These are phyloP conservation scores for Rachycentron canadum DNA, from an alignment of 2,797 vertebrate species.

Conservation along the genomic window DNA sequence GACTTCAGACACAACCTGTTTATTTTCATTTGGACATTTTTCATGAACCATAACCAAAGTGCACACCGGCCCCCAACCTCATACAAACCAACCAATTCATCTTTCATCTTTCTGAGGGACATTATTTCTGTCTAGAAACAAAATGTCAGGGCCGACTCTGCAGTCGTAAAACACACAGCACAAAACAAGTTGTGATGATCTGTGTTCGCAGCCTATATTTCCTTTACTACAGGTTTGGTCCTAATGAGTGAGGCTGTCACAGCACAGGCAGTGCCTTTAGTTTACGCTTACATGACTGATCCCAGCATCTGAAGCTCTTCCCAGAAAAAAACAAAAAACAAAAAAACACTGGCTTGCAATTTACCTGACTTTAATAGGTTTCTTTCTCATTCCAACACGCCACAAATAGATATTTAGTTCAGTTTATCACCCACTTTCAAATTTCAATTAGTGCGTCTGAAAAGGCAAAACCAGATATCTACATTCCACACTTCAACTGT, in stretches of 20 bases:
- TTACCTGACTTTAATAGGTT: constrained; percentile 48
- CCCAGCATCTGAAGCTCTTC: background rate
- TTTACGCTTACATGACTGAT: constrained; percentile 17
- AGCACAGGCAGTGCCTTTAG: background rate
- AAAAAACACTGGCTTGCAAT: constrained; percentile 48
- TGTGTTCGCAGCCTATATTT: background rate
- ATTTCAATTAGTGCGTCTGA: constrained; percentile 76
- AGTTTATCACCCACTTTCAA: constrained; percentile 54
- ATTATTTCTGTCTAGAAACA: too few species aligned
- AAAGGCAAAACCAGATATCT: constrained; percentile 64
- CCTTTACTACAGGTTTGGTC: background rate
- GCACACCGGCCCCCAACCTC: too few species aligned
- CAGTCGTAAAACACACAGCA: background rate
- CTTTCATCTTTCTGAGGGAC: too few species aligned
- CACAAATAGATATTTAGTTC: constrained; percentile 62
- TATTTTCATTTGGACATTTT: too few species aligned
- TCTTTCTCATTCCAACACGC: constrained; percentile 56
- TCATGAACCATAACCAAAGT: too few species aligned
- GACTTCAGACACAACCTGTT: too few species aligned
- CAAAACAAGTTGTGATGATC: background rate
- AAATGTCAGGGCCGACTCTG: background rate
- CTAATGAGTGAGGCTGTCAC: background rate
- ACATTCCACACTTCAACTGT: too few species aligned
- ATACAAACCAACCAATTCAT: too few species aligned
- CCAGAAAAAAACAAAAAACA: too few species aligned